These are phyloP conservation scores for Phataginus tetradactyla DNA, from an alignment of 2,797 vertebrate species.

Conservation along the genomic window DNA sequence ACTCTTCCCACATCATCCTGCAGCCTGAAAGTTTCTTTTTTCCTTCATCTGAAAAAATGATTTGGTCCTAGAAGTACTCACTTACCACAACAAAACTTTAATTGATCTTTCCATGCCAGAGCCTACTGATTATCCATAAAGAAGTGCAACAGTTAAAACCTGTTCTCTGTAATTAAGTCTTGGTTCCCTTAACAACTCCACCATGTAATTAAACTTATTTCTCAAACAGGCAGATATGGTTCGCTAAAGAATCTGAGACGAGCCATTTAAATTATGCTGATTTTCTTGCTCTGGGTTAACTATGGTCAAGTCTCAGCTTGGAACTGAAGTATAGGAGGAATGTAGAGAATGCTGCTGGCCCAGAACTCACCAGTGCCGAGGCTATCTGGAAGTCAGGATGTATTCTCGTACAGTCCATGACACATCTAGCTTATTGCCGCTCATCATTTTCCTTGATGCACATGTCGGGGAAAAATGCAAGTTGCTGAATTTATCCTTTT, in stretches of 20 bases:
- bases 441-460: not conserved
- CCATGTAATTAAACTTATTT: slow-evolving; percentile 72
- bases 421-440: not conserved
- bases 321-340: not conserved
- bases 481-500: slow-evolving; percentile 9
- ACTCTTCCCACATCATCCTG: slow-evolving; percentile 8
- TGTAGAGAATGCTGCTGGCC: slow-evolving; percentile 60
- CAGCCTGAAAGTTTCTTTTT: not conserved
- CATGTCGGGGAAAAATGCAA: not conserved
- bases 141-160: slow-evolving; percentile 60
- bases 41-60: slow-evolving; percentile 34
- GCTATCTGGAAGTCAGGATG: not conserved
- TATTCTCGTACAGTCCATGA: not conserved
- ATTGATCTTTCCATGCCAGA: slow-evolving; percentile 56
- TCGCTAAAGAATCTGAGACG: slow-evolving; percentile 63
- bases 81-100: slow-evolving; percentile 57
- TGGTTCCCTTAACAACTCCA: slow-evolving; percentile 64
- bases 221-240: slow-evolving; percentile 36
- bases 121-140: not conserved
- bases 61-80: not conserved
- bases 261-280: slow-evolving; percentile 24
- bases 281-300: slow-evolving; percentile 47
- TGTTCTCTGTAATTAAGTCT: slow-evolving; percentile 62
- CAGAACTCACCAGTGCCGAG: slow-evolving; percentile 47
- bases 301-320: slow-evolving; percentile 45